These are phyloP conservation scores for Myopa testacea DNA, from an alignment of 2,888 invertebrate genomes.

Conservation along the genomic window DNA sequence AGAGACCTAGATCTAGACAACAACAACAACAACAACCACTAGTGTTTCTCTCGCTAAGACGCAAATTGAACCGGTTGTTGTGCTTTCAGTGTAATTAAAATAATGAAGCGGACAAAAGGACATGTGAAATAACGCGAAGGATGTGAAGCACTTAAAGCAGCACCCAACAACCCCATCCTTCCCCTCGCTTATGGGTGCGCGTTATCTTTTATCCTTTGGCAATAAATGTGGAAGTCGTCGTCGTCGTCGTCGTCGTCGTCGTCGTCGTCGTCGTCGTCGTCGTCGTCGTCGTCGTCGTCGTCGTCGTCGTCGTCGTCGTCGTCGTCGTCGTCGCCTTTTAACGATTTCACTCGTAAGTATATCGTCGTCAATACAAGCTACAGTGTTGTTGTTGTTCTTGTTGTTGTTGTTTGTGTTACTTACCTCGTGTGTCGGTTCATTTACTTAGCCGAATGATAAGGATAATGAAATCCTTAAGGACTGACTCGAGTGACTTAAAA, in stretches of 20 bases:
- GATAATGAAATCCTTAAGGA: conserved; percentile 66
- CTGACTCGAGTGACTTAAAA: conserved; percentile 55
- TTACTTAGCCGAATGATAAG: conserved; percentile 56
- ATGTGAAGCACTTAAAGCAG: background rate
- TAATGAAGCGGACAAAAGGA: conserved; percentile 55
- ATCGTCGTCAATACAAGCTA: conserved; percentile 36
- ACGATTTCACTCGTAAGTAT: conserved; percentile 31
- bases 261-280: conserved; percentile 36
- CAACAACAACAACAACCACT: conserved; percentile 18
- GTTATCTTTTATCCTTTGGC: conserved; percentile 12
- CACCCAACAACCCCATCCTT: too few relatives aligned
- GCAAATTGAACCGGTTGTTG: background rate
- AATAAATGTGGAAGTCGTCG: conserved; percentile 4
- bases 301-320: conserved; percentile 3
- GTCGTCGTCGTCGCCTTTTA: conserved; percentile 18
- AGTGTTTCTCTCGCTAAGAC: background rate
- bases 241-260: conserved; percentile 31
- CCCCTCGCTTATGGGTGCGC: too few relatives aligned
- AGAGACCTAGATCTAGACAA: too few relatives aligned
- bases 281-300: conserved; percentile 15
- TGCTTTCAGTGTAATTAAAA: conserved; percentile 59
- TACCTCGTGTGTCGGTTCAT: conserved; percentile 54
- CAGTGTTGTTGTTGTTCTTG: conserved; percentile 2
- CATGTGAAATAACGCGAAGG: background rate
- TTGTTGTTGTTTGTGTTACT: conserved; percentile 41